A percentile compares a stretch with the other conserved stretches of the same genome.
Conservation (phyloP, 2,888 invertebrate species). For the Eilema griseolum region DNA sequence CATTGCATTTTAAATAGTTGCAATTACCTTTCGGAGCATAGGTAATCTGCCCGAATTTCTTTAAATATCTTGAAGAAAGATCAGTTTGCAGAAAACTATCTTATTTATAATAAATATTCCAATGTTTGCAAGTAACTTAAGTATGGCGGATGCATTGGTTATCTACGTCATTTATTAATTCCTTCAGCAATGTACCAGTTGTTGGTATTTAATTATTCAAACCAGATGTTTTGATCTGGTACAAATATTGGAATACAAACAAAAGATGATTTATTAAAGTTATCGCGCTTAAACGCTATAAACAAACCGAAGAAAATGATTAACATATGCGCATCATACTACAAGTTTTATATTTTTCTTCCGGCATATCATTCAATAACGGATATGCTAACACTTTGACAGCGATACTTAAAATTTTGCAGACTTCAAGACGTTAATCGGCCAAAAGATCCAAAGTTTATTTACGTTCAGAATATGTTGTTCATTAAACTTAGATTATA, state of each 20-base stretch:
- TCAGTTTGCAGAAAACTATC: slow-evolving; percentile 1
- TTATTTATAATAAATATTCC: slow-evolving; percentile 6
- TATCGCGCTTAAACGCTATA: neutral
- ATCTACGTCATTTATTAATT: slow-evolving; percentile 8
- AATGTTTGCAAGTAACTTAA: slow-evolving; percentile 17
- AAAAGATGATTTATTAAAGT: slow-evolving; percentile 9
- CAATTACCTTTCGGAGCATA: slow-evolving; percentile 6
- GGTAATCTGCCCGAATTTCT: slow-evolving; percentile 6
- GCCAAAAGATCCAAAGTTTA: slow-evolving; percentile 40
- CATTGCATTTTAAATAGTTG: slow-evolving; percentile 8
- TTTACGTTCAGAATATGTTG: slow-evolving; percentile 45
- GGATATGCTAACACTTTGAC: slow-evolving; percentile 33
- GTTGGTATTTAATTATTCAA: neutral
- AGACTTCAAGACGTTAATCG: slow-evolving; percentile 38
- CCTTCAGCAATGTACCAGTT: neutral
- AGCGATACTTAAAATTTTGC: slow-evolving; percentile 44
- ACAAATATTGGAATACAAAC: slow-evolving; percentile 10
- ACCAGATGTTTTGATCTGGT: slow-evolving; percentile 8
- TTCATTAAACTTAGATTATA: slow-evolving; percentile 50
- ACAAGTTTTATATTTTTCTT: slow-evolving; percentile 34
- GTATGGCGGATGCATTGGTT: slow-evolving; percentile 8
- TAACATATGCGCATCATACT: slow-evolving; percentile 19
- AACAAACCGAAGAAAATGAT: slow-evolving; percentile 23
- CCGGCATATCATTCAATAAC: slow-evolving; percentile 33
- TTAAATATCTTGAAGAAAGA: slow-evolving; percentile 18